Percentiles rank a stretch among this genome's conserved stretches.
phyloP scores from a whole-genome alignment of 2,113 vertebrate genomes.

The Pelodiscus sinensis region DNA sequence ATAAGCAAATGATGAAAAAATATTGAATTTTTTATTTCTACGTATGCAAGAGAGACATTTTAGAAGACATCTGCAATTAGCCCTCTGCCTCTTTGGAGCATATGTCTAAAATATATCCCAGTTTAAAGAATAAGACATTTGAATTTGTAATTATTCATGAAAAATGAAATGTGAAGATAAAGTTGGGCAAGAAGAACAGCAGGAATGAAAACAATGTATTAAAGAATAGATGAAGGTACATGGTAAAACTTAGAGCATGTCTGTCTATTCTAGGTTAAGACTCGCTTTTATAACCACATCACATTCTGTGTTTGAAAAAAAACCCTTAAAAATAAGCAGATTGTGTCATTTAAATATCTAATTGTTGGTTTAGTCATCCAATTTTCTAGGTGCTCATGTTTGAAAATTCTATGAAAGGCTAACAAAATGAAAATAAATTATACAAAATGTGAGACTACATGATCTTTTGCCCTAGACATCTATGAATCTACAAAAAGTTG shows the following conservation, averaged over 20 bases:
- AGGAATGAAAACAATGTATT: background rate
- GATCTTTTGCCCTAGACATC: background rate
- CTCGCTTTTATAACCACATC: background rate
- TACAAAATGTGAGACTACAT: background rate
- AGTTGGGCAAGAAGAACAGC: background rate
- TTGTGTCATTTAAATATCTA: background rate
- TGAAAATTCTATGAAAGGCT: background rate
- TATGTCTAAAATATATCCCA: background rate
- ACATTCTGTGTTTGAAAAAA: background rate
- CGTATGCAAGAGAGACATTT: background rate
- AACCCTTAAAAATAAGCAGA: background rate
- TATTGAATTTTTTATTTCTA: background rate
- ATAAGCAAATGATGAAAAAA: background rate
- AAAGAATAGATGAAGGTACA: background rate
- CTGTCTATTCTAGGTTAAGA: background rate
- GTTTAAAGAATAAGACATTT: background rate
- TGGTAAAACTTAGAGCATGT: background rate
- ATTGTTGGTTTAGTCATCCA: background rate
- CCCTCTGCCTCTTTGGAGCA: background rate
- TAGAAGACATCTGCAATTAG: background rate
- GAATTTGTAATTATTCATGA: background rate
- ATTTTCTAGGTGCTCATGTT: background rate
- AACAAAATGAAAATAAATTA: background rate
- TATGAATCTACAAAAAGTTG: background rate
- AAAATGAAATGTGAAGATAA: background rate